phyloP scores from a whole-genome alignment of 2,113 vertebrate species.

The Morphnarchus princeps region DNA sequence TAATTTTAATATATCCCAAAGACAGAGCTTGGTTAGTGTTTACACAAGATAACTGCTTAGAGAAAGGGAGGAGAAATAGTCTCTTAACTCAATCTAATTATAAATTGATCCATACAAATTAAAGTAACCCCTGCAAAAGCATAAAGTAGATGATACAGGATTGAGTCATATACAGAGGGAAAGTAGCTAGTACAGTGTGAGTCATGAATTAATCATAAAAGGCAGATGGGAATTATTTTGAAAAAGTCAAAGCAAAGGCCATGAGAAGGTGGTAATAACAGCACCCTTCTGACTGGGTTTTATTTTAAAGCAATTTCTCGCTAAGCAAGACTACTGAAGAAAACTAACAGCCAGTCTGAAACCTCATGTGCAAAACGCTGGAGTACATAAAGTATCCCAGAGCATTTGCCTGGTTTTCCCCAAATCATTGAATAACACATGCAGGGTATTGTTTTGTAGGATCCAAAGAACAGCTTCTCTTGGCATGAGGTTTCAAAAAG shows the following conservation, averaged over 20 bases:
- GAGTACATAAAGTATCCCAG: background rate
- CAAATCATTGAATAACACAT: background rate
- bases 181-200: background rate
- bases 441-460: background rate
- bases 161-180: slow-evolving; percentile 12
- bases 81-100: background rate
- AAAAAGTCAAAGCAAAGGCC: background rate
- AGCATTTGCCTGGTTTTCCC: background rate
- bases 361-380: background rate
- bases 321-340: background rate
- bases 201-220: slow-evolving; percentile 11
- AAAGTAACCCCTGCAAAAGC: background rate
- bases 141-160: background rate
- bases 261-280: background rate
- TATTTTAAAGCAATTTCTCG: background rate
- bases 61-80: background rate
- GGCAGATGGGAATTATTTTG: background rate
- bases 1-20: background rate
- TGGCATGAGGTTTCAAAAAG: background rate
- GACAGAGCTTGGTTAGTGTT: background rate
- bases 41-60: background rate
- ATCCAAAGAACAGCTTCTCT: background rate
- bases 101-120: background rate
- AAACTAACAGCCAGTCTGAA: background rate
- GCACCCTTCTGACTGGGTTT: background rate